These are phyloP conservation scores for Glareola pratincola DNA, from an alignment of 2,113 vertebrate genomes.

Conservation along the genomic window DNA sequence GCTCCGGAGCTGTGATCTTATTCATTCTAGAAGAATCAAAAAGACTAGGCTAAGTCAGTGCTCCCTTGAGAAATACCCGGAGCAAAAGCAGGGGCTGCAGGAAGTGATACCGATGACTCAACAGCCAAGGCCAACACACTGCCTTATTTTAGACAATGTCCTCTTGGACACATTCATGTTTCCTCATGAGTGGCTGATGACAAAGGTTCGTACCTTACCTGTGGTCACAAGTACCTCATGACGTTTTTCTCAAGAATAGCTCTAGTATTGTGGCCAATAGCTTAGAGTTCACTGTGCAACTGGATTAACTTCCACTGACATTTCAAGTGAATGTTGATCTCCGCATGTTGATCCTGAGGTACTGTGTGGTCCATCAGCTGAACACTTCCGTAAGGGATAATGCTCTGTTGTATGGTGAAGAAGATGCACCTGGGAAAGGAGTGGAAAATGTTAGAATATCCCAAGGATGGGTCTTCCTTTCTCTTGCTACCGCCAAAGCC, in stretches of 20 bases:
- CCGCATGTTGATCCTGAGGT: neutral
- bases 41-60: slow-evolving; percentile 16
- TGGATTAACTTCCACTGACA: neutral
- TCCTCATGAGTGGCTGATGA: slow-evolving; percentile 64
- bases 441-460: neutral
- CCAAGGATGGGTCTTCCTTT: neutral
- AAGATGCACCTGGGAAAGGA: neutral
- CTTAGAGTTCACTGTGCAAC: neutral
- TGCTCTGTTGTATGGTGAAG: neutral
- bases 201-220: slow-evolving; percentile 58
- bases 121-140: slow-evolving; percentile 26
- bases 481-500: neutral
- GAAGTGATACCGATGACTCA: slow-evolving; percentile 65
- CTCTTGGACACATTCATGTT: slow-evolving; percentile 46
- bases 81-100: slow-evolving; percentile 54
- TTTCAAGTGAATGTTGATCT: neutral
- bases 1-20: slow-evolving; percentile 23
- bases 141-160: slow-evolving; percentile 63
- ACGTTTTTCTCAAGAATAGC: slow-evolving; percentile 35
- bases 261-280: neutral
- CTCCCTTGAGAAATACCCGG: slow-evolving; percentile 37
- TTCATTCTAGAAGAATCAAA: slow-evolving; percentile 47
- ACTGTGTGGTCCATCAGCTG: neutral
- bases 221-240: slow-evolving; percentile 30
- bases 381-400: neutral